These are phyloP conservation scores for Leucopternis melanops DNA, from an alignment of 2,113 vertebrate species.

Conservation along the genomic window DNA sequence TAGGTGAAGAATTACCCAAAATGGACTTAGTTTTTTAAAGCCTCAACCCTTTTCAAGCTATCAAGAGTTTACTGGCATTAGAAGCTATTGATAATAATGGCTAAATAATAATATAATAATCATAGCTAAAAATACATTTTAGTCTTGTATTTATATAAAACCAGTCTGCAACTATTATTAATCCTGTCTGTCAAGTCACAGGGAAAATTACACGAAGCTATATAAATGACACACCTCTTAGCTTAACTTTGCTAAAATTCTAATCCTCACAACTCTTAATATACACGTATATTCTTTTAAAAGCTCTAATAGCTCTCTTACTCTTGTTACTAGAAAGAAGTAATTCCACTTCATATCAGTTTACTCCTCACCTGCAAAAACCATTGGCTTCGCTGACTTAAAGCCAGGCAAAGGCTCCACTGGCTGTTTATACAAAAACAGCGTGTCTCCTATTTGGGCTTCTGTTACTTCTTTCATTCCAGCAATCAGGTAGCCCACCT, in stretches of 20 bases:
- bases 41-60: background rate
- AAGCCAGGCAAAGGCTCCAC: constrained; percentile 92
- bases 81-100: background rate
- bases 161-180: background rate
- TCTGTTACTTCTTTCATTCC: constrained; percentile 98
- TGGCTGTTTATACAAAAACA: constrained; percentile 84
- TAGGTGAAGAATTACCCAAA: background rate
- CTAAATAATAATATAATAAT: background rate
- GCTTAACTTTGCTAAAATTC: background rate
- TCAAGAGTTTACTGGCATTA: background rate
- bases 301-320: background rate
- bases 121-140: background rate
- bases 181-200: background rate
- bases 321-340: background rate
- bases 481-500: constrained; percentile 92
- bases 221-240: accelerated
- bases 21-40: background rate
- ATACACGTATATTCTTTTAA: background rate
- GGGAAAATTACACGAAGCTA: background rate
- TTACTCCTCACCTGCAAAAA: constrained; percentile 90
- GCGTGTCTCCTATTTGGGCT: constrained; percentile 96
- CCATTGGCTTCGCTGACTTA: constrained; percentile 94
- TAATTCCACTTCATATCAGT: background rate
- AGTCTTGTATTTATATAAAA: background rate
- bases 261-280: background rate